Evolutionary conservation across 2,888 invertebrate genomes (phyloP).

Genomic region (Cistogaster globosa): DNA sequence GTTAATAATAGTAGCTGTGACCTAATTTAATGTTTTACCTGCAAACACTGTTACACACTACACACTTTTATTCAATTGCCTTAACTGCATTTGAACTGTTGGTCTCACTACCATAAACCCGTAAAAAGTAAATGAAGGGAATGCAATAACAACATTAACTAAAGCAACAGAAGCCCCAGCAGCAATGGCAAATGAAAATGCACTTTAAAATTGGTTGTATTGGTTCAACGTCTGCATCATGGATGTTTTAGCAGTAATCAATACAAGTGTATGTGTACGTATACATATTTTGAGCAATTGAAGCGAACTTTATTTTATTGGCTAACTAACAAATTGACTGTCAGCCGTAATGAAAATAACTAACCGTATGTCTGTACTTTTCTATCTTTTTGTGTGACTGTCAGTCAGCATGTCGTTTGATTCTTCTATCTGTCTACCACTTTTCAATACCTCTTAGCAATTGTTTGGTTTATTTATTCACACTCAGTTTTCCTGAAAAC

Average conservation of each 20-base stretch:
- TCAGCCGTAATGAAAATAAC: conserved; percentile 30
- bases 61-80: conserved; percentile 52
- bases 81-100: conserved; percentile 24
- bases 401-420: background rate
- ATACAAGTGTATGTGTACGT: conserved; percentile 1
- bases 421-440: conserved; percentile 26
- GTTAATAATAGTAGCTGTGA: conserved; percentile 59
- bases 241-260: conserved; percentile 45
- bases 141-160: conserved; percentile 27
- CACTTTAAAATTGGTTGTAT: conserved; percentile 48
- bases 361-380: conserved; percentile 12
- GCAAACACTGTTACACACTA: conserved; percentile 31
- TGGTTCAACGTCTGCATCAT: conserved; percentile 28
- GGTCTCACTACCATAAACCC: conserved; percentile 25
- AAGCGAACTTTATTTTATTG: conserved; percentile 36
- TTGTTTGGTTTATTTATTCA: conserved; percentile 35
- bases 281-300: conserved; percentile 30
- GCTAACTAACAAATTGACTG: conserved; percentile 51
- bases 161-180: background rate
- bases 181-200: conserved; percentile 22
- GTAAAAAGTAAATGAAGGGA: background rate
- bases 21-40: conserved; percentile 60
- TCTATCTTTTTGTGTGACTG: background rate
- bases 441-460: conserved; percentile 28
- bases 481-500: conserved; percentile 37